A percentile compares a stretch with the other conserved stretches of the same genome.
Evolutionary conservation across 2,888 invertebrate genomes (phyloP).

Genomic region (Andrena marginata): DNA sequence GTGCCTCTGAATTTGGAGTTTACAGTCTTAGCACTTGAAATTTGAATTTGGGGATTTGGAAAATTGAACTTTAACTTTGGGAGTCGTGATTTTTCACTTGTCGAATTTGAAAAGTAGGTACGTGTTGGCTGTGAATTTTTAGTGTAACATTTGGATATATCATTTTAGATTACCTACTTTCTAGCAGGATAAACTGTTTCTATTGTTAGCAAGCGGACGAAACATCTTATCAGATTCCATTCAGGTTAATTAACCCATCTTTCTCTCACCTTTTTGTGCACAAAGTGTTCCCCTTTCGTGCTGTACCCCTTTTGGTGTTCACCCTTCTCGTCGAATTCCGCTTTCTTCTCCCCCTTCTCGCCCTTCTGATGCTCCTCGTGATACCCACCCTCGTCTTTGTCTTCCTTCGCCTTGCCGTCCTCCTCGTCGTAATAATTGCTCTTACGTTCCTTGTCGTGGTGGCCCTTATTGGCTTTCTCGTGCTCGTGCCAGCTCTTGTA

Average conservation of each 20-base stretch:
- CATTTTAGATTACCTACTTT: too few species aligned
- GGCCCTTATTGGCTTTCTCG: conserved; percentile 88
- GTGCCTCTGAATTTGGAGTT: too few species aligned
- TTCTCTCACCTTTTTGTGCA: conserved; percentile 84
- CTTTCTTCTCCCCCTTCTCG: conserved; percentile 86
- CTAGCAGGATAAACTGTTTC: too few species aligned
- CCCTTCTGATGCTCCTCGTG: conserved; percentile 89
- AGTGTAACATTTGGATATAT: too few species aligned
- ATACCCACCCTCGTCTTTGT: conserved; percentile 89
- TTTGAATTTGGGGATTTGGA: too few species aligned
- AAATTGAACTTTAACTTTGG: too few species aligned
- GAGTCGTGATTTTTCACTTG: too few species aligned
- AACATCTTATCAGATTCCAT: not conserved
- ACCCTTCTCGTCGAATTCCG: conserved; percentile 83
- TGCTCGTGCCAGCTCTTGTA: conserved; percentile 87
- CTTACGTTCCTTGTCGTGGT: conserved; percentile 90
- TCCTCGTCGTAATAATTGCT: conserved; percentile 89
- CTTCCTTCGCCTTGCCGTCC: conserved; percentile 88
- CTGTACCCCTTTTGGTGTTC: conserved; percentile 85
- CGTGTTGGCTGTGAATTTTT: too few species aligned
- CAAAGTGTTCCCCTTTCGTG: conserved; percentile 85
- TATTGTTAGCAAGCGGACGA: not conserved
- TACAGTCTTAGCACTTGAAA: too few species aligned
- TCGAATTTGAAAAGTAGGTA: too few species aligned
- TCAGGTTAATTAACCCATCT: not conserved